Conservation (phyloP, 1,140 invertebrate genomes). For the Bombus vancouverensis region DNA sequence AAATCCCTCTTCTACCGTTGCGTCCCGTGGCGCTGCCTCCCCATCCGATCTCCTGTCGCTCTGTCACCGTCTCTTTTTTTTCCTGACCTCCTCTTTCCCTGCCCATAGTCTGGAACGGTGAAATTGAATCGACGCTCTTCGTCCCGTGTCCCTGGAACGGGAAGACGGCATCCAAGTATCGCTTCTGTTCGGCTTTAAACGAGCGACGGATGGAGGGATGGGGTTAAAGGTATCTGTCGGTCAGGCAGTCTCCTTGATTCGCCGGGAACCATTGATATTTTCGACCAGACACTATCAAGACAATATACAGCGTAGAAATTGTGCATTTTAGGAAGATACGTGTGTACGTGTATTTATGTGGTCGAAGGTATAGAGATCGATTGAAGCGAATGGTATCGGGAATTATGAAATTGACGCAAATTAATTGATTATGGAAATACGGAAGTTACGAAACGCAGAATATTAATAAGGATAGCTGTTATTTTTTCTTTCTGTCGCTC, state of each 20-base stretch:
- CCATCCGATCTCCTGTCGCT: slow-evolving; percentile 4
- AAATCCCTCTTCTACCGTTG: slow-evolving; percentile 43
- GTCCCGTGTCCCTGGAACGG: slow-evolving; percentile 45
- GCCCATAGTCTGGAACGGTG: slow-evolving; percentile 60
- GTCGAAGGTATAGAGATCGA: neutral
- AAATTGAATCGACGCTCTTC: slow-evolving; percentile 67
- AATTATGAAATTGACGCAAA: slow-evolving; percentile 36
- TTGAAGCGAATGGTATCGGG: neutral
- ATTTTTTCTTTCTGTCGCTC: neutral
- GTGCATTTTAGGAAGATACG: neutral
- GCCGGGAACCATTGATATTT: neutral
- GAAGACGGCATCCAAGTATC: slow-evolving; percentile 54
- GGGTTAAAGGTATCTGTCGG: neutral
- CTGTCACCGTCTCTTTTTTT: slow-evolving; percentile 16
- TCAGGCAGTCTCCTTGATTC: neutral
- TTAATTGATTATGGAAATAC: slow-evolving; percentile 52
- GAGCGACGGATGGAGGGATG: neutral
- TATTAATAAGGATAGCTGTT: slow-evolving; percentile 29
- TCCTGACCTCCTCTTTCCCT: neutral
- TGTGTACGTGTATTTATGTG: neutral
- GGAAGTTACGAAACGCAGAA: slow-evolving; percentile 17
- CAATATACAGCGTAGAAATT: neutral
- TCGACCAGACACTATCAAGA: neutral
- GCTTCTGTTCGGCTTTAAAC: slow-evolving; percentile 47
- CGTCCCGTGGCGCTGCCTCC: neutral